A percentile compares a stretch with the other conserved stretches of the same genome.
Conservation (phyloP, 2,113 vertebrate species). For the Oreochromis spilurus region DNA sequence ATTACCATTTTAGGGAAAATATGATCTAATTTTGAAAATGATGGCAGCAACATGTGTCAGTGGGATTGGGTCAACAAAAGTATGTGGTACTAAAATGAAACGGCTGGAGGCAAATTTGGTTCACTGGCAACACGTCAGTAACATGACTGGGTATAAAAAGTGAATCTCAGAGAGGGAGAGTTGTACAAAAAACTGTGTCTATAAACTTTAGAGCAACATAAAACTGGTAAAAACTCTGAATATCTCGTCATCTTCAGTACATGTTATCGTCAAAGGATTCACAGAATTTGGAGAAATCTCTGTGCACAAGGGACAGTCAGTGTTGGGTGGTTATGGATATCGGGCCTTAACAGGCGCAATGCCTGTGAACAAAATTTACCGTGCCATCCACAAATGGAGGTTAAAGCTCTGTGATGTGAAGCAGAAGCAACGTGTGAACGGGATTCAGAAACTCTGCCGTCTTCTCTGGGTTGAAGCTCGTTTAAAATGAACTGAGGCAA, state of each 20-base stretch:
- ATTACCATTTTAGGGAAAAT: background rate
- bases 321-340: background rate
- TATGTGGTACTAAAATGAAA: background rate
- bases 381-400: background rate
- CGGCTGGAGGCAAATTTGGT: background rate
- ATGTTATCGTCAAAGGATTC: background rate
- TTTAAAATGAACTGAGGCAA: background rate
- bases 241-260: background rate
- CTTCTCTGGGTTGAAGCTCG: background rate
- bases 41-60: background rate
- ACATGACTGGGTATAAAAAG: background rate
- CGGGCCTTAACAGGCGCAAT: rapidly evolving
- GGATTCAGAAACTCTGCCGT: background rate
- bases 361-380: background rate
- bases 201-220: background rate
- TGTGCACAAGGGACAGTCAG: background rate
- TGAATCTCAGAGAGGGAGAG: background rate
- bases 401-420: background rate
- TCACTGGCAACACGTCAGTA: background rate
- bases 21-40: background rate
- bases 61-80: background rate
- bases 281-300: background rate
- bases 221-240: background rate
- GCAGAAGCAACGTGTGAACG: background rate
- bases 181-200: background rate